Evolutionary conservation across 37 sponge, comb jelly and placozoan species (phyloP), one percentile per base, ranked within the genome.

Genomic region (Geodia barretti): DNA sequence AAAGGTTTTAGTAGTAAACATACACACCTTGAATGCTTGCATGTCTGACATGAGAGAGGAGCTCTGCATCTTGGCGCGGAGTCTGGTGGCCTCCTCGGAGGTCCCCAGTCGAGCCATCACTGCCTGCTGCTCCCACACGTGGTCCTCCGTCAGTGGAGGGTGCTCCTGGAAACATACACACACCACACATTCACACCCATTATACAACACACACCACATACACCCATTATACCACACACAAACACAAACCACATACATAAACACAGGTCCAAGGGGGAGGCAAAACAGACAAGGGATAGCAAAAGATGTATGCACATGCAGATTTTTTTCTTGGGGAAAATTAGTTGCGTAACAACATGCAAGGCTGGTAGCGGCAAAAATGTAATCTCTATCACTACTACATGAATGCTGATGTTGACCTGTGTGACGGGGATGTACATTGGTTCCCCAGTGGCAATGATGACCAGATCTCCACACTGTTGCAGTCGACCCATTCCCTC

Each of bases 41-140:
- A 99, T 99, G 90, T 99, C 99, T 25, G 99, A 97, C 39, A 95
- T 68, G n/a, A 99, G 95, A 20, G 97, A 94, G 17, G 79, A 59
- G 69, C 93, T 95, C 79, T 99, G 99, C 86, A 97, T 90, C 68
- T 91, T 83, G 3, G 99, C 95, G 67, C 99, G 62, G 59, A 94
- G 68, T 34, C 63, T 72, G 40, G 92, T 87, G 17, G 94, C 99
- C 65, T 97, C 97, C 73, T 94, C 83, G 24, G 95, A 84, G 38
- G 97, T 93, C 24, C 99, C 99, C 38, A 99, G 82, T 32, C 35
- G 64, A 23, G 93, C 75, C 80, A 99, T 79, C 67, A 92, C 77
- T 11, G 40, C 68, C 77, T 84, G 71, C 81, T 96, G 99, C 81
- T 97, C 97, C 68, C 72, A 77, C 60, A 95, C 38, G 91, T 92